A percentile compares a stretch with the other conserved stretches of the same genome.
These are phyloP conservation scores for Philereme transversata DNA, from an alignment of 2,888 invertebrate species.

Conservation along the genomic window DNA sequence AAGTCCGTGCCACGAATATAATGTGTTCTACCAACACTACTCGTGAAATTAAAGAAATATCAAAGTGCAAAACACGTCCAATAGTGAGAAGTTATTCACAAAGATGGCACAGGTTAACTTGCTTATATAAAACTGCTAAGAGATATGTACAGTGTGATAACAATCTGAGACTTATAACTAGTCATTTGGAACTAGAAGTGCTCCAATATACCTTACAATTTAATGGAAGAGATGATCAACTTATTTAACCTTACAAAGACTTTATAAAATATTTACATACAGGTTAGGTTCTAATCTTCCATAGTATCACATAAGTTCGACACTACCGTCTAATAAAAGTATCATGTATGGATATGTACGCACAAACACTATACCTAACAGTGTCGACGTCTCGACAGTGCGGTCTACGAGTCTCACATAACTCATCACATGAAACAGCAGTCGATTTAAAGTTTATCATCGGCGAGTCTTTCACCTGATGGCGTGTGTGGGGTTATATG, in stretches of 20 bases:
- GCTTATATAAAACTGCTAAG: constrained; percentile 34
- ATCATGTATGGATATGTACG: constrained; percentile 72
- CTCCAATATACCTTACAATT: constrained; percentile 50
- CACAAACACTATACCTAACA: constrained; percentile 68
- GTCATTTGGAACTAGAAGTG: constrained; percentile 50
- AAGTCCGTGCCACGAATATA: constrained; percentile 16
- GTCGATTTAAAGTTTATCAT: constrained; percentile 72
- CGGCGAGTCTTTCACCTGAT: constrained; percentile 75
- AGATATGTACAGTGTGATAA: constrained; percentile 33
- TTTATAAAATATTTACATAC: constrained; percentile 71
- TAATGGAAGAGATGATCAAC: constrained; percentile 60
- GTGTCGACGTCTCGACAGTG: constrained; percentile 53
- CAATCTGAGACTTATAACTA: constrained; percentile 44
- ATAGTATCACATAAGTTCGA: constrained; percentile 82
- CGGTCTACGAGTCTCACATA: constrained; percentile 64
- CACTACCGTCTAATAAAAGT: constrained; percentile 58
- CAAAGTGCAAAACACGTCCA: constrained; percentile 29
- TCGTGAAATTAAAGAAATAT: constrained; percentile 7
- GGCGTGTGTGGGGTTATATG: constrained; percentile 76
- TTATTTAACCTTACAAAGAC: constrained; percentile 49
- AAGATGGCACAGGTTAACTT: constrained; percentile 51
- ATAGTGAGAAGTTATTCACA: constrained; percentile 35
- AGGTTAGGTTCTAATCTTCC: constrained; percentile 69
- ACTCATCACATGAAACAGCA: constrained; percentile 80
- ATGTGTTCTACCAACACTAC: constrained; percentile 14